These are phyloP conservation scores for Ploceus nigricollis DNA, from an alignment of 2,113 vertebrate genomes.

Conservation along the genomic window DNA sequence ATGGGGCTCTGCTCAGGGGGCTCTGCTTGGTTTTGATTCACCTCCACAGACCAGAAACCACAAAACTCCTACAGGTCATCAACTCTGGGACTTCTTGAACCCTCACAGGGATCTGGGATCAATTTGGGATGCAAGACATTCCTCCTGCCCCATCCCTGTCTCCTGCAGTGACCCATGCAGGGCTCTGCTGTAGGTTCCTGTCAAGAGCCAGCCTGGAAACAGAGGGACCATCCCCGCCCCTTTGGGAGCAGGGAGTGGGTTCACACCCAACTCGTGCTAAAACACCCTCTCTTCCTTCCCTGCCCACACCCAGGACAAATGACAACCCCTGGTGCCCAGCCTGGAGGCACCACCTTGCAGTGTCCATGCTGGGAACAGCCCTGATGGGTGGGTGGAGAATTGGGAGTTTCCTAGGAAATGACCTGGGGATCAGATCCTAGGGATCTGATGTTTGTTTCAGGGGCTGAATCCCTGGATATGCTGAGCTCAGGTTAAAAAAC, in stretches of 20 bases:
- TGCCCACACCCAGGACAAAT: background rate
- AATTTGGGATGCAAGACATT: background rate
- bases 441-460: background rate
- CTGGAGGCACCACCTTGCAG: background rate
- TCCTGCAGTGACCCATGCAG: background rate
- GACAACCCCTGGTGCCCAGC: background rate
- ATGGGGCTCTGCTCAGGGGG: background rate
- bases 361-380: background rate
- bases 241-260: background rate
- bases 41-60: background rate
- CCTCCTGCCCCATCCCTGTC: background rate
- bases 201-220: background rate
- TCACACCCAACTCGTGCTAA: rapidly evolving
- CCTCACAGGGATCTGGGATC: background rate
- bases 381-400: background rate
- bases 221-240: background rate
- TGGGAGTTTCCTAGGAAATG: background rate
- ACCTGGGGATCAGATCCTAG: background rate
- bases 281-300: background rate
- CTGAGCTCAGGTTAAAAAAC: background rate
- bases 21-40: background rate
- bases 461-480: background rate
- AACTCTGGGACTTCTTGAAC: background rate
- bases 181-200: background rate
- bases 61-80: background rate